These are phyloP conservation scores for Mesocentrotus franciscanus DNA, from an alignment of 53 echinoderm and acorn worm species.

Conservation along the genomic window DNA sequence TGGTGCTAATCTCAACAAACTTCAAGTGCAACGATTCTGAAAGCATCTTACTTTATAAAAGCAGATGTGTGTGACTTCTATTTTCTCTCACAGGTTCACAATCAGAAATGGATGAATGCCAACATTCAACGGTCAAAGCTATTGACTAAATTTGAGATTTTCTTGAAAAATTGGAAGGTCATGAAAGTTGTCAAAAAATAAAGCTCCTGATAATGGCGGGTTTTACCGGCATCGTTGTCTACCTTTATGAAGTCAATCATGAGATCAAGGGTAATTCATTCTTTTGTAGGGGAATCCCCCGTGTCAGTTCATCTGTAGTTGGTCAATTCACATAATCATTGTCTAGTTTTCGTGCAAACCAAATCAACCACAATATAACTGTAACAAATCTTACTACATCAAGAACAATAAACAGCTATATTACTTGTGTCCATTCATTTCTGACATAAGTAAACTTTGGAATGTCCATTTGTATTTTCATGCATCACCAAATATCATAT, in stretches of 20 bases:
- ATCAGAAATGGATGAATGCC: not conserved
- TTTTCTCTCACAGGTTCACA: not conserved
- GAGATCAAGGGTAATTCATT: not conserved
- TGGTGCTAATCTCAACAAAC: not conserved
- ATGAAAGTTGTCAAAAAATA: not conserved
- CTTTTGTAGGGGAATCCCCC: not conserved
- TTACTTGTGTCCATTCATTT: slow-evolving; percentile 30
- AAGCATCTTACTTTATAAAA: not conserved
- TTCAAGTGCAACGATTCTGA: not conserved
- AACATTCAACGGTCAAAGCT: not conserved
- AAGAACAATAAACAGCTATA: slow-evolving; percentile 3
- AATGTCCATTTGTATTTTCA: slow-evolving; percentile 41
- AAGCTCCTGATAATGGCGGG: too few species aligned
- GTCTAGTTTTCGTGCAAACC: not conserved
- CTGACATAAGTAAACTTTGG: slow-evolving; percentile 30
- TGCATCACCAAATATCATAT: not conserved
- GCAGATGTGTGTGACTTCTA: not conserved
- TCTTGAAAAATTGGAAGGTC: not conserved
- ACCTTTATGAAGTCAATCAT: too few species aligned
- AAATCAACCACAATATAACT: not conserved
- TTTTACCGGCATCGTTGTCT: too few species aligned
- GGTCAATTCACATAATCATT: not conserved
- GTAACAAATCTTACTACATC: slow-evolving; percentile 4
- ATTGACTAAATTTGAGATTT: not conserved
- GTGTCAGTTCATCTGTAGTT: not conserved